Conservation (phyloP, 2,113 vertebrate species). For the Tragelaphus scriptus region DNA sequence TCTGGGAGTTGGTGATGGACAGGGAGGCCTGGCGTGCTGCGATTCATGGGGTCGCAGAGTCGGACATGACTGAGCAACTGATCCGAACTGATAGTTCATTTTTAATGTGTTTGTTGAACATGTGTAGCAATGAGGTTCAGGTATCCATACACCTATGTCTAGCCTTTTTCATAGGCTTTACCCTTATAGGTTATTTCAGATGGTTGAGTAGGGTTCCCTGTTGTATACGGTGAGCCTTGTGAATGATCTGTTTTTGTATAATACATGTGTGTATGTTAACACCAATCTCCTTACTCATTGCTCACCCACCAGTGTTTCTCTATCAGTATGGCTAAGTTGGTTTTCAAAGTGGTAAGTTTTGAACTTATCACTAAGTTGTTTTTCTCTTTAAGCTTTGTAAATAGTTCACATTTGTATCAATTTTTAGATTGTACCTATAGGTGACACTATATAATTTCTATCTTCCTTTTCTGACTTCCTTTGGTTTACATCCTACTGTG, state of each 20-base stretch:
- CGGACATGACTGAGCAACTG: fast-evolving
- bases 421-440: background rate
- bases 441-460: background rate
- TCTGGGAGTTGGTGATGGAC: too few relatives aligned
- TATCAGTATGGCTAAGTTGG: background rate
- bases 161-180: background rate
- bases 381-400: background rate
- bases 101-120: background rate
- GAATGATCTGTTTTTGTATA: background rate
- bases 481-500: background rate
- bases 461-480: background rate
- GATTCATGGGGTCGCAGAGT: too few relatives aligned
- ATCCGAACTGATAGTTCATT: background rate
- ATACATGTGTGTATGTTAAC: background rate
- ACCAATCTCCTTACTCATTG: background rate
- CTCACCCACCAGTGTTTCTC: background rate
- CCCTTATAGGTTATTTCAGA: background rate
- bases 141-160: background rate
- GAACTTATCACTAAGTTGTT: background rate
- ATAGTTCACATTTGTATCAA: background rate
- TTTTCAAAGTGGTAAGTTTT: background rate
- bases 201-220: background rate
- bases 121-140: background rate
- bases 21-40: too few relatives aligned
- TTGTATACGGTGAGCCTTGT: background rate